Evolutionary conservation across 2,797 vertebrate genomes (phyloP).

Genomic region (Myotis vivesi): DNA sequence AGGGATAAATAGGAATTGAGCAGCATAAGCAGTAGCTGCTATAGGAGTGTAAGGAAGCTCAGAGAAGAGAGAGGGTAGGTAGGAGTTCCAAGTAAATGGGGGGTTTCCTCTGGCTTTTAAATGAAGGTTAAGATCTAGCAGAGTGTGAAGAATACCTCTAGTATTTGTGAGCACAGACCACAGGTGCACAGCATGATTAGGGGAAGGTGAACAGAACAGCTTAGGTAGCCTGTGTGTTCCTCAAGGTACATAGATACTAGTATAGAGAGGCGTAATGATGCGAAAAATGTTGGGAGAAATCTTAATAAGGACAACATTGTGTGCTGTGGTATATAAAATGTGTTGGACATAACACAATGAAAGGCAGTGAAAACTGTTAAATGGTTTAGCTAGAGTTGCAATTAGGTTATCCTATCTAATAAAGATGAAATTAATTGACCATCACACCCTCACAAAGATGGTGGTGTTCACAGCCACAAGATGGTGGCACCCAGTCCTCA

Average conservation of each 20-base stretch:
- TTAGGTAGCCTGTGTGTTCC: neutral
- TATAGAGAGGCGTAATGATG: neutral
- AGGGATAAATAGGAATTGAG: neutral
- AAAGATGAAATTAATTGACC: neutral
- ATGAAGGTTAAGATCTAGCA: neutral
- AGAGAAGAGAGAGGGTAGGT: neutral
- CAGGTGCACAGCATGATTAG: rapidly evolving
- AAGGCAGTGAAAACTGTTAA: neutral
- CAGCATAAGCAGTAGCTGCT: too few species aligned
- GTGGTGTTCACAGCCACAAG: too few species aligned
- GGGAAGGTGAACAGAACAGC: too few species aligned
- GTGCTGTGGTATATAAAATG: neutral
- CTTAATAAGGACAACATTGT: neutral
- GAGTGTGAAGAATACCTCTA: neutral
- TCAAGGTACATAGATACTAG: too few species aligned
- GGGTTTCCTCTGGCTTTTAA: neutral
- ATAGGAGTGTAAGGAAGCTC: too few species aligned
- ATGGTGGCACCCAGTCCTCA: too few species aligned
- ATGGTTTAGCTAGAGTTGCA: neutral
- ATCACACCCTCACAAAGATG: too few species aligned
- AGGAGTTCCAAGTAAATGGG: neutral
- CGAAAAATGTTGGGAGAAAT: neutral
- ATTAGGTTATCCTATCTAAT: neutral
- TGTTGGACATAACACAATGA: rapidly evolving
- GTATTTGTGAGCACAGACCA: neutral